Conservation (phyloP, 2,113 vertebrate genomes). For the Clupea harengus region DNA sequence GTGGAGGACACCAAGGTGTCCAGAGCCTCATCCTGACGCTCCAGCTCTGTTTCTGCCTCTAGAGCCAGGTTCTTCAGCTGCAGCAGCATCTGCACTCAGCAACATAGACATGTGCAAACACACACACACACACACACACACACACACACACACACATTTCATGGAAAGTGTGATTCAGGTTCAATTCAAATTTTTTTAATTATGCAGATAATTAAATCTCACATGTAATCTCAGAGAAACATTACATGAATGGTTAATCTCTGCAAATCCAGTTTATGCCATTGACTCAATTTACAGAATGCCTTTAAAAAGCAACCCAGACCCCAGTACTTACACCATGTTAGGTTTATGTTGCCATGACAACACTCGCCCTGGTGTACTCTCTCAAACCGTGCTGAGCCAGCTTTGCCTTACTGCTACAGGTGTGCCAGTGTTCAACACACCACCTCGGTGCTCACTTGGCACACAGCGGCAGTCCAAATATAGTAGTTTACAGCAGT, state of each 20-base stretch:
- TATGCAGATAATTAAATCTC: not conserved
- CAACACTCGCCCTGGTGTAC: not conserved
- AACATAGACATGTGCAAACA: conserved; percentile 35
- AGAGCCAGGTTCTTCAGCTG: conserved; percentile 87
- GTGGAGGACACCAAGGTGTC: conserved; percentile 76
- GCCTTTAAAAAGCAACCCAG: conserved; percentile 1
- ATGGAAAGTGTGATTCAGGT: no score
- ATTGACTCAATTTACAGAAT: not conserved
- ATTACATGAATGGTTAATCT: no score
- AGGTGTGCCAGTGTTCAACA: not conserved
- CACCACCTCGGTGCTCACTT: not conserved
- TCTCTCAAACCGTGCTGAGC: conserved; percentile 3
- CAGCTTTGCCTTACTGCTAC: not conserved
- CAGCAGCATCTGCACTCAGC: conserved; percentile 79
- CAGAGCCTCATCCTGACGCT: conserved; percentile 85
- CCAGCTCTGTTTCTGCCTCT: conserved; percentile 85
- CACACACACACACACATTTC: not conserved
- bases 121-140: conserved; percentile 19
- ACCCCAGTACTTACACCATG: not conserved
- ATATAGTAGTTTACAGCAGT: conserved; percentile 9
- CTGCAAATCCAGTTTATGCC: not conserved
- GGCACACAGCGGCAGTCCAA: not conserved
- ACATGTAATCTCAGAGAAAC: not conserved
- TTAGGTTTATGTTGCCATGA: not conserved
- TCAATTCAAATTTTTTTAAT: not conserved